A percentile compares a stretch with the other conserved stretches of the same genome.
Evolutionary conservation across 2,797 vertebrate species (phyloP).

Genomic region (Helostoma temminkii): DNA sequence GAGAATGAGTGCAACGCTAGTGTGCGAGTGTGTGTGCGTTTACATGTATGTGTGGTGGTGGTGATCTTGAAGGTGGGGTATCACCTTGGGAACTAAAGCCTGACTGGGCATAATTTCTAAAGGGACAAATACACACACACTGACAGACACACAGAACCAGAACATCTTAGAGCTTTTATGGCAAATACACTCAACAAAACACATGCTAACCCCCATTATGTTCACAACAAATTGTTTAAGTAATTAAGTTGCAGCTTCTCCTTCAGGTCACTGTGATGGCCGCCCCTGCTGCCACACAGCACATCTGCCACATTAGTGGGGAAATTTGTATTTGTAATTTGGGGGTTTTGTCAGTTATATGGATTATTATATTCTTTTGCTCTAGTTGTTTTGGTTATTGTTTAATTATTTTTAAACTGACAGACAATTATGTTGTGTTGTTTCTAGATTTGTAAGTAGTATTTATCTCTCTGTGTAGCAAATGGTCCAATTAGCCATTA

Average conservation of each 20-base stretch:
- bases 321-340: too few species aligned
- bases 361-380: too few species aligned
- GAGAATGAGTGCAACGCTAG: conserved; percentile 4
- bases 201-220: background rate
- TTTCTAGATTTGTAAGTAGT: too few species aligned
- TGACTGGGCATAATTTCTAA: background rate
- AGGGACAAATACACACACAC: background rate
- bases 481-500: too few species aligned
- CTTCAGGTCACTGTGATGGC: background rate
- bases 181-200: background rate
- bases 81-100: conserved; percentile 10
- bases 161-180: background rate
- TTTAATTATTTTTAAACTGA: too few species aligned
- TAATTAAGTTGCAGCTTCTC: background rate
- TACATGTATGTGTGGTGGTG: background rate
- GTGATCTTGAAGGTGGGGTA: background rate
- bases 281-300: too few species aligned
- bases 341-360: too few species aligned
- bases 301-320: too few species aligned
- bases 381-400: too few species aligned
- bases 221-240: background rate
- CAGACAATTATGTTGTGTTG: too few species aligned
- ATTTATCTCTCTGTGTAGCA: too few species aligned
- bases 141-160: background rate
- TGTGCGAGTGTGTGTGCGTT: background rate